Evolutionary conservation across 2,797 vertebrate genomes (phyloP).

Genomic region (Gymnodraco acuticeps): DNA sequence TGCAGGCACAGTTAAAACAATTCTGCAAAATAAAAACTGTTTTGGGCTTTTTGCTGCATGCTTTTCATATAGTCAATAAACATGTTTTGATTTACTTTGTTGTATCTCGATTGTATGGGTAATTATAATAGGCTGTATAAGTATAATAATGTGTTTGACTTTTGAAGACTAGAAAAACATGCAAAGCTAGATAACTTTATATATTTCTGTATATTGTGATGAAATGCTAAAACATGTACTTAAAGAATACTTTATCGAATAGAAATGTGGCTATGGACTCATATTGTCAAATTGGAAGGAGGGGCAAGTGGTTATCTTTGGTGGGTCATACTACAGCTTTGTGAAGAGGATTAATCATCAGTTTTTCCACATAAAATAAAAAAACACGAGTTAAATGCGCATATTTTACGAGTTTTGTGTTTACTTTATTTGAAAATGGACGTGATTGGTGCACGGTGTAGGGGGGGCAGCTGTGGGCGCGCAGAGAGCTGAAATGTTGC

Average conservation of each 20-base stretch:
- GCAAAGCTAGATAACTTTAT: background rate
- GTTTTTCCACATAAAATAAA: background rate
- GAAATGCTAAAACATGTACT: background rate
- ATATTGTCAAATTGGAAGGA: fast-evolving
- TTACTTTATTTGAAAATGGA: background rate
- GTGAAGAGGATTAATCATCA: background rate
- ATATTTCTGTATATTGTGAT: background rate
- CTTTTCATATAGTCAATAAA: background rate
- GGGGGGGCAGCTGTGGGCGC: conserved; percentile 55
- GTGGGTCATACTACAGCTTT: fast-evolving
- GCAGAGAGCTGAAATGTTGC: conserved; percentile 52
- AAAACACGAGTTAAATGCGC: background rate
- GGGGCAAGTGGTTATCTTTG: background rate
- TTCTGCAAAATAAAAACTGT: background rate
- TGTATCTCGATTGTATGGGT: background rate
- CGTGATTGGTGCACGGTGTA: background rate
- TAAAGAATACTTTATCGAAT: background rate
- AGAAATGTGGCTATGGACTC: background rate
- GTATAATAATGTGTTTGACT: background rate
- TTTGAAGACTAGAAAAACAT: background rate
- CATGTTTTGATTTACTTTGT: background rate
- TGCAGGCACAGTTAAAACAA: background rate
- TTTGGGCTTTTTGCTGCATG: background rate
- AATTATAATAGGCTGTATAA: background rate
- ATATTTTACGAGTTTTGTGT: conserved; percentile 1